Conservation (phyloP, 2,113 vertebrate species). For the Motacilla tschutschensis region DNA sequence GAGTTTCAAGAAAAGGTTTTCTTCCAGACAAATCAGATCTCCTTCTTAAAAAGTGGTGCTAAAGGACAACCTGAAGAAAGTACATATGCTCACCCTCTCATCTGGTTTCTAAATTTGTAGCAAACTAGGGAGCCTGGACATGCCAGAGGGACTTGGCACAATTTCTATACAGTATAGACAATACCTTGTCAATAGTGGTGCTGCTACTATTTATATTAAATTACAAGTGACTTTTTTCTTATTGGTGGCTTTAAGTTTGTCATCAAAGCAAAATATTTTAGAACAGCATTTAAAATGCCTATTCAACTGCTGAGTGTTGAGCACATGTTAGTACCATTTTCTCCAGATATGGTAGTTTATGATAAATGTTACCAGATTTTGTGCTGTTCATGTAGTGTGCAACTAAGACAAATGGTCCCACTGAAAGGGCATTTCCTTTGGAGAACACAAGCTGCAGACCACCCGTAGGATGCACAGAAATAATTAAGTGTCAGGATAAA, state of each 20-base stretch:
- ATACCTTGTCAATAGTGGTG: background rate
- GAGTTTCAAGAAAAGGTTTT: background rate
- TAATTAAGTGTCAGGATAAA: conserved; percentile 33
- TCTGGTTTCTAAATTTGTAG: background rate
- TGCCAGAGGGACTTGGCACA: background rate
- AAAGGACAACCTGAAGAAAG: background rate
- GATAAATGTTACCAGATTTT: conserved; percentile 64
- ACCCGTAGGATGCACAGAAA: conserved; percentile 28
- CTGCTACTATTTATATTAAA: background rate
- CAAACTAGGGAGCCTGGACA: background rate
- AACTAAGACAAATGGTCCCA: conserved; percentile 52
- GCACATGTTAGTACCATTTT: conserved; percentile 56
- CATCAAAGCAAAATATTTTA: conserved; percentile 34
- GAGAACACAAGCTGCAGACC: conserved; percentile 35
- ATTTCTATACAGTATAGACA: background rate
- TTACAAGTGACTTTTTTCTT: background rate
- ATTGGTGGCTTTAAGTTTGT: conserved; percentile 16
- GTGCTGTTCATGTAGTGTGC: conserved; percentile 13
- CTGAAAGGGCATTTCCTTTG: conserved; percentile 57
- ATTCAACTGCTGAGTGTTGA: conserved; percentile 41
- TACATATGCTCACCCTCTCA: background rate
- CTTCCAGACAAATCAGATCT: background rate
- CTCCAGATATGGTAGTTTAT: conserved; percentile 53
- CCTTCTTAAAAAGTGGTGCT: background rate
- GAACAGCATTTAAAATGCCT: conserved; percentile 10